Base-by-base conservation (phyloP, 1,140 invertebrate species). In the Phymorhynchus buccinoides region DNA sequence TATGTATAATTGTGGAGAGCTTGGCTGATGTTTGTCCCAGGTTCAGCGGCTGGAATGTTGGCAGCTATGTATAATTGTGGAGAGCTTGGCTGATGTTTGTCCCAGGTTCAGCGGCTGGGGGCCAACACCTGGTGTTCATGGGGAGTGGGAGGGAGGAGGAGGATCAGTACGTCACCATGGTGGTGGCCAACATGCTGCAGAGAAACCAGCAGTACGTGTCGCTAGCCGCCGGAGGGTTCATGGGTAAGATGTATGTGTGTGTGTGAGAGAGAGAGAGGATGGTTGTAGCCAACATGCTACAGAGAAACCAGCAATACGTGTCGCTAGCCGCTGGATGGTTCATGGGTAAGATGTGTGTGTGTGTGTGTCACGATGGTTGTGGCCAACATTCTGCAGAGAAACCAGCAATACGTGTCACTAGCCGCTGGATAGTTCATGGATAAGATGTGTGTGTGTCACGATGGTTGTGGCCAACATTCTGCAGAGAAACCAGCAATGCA, bases 121-220 rank as follows among this genome's bases (percentile, higher is more conserved):
- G 98, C 39, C 97, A 99, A 94, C 98, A 99, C 93, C 94, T 99
- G 77, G 99, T 98, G 93, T 99, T 99, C 93, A 95, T 99, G 88
- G 99, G 99, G 79, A 98, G 97, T 89, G 98, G 98, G 2, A 95
- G 97, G 48, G 96, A 97, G 90, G 97, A 99, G 91, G 98, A 99
- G 94, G 98, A 99, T 93, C 97, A 97, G 90, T 98, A 98, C 93
- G 97, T 98, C 6, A 96, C 99, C 90, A 99, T 99, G 99, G 98
- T 99, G 41, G 97, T 99, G 16, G 97, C 98, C 14, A 97, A 97
- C 84, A 99, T 99, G 94, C 94, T 99, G 56, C 98, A 99, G 93
- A 97, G 97, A 92, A 97, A 98, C 91, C 97, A 96, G 0, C 96
- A 96, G 87, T 98, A 97, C 93, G 97, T 99, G 41, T 98, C 97